Evolutionary conservation across 2,888 invertebrate genomes (phyloP), one percentile per base, ranked within the genome.

Genomic region (Drosophila nr. medialis): DNA sequence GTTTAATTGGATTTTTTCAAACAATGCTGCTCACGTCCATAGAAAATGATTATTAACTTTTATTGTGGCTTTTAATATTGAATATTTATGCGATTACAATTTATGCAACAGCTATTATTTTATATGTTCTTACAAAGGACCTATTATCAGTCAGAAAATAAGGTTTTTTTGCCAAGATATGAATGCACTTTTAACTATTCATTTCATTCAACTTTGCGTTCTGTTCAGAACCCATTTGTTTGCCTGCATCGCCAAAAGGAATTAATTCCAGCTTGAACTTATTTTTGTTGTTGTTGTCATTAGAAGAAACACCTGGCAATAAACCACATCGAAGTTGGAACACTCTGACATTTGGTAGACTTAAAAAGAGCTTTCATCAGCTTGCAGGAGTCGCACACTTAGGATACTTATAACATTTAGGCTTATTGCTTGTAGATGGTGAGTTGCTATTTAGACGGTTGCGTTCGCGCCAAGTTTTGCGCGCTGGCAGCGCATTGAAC

Each of bases 401-500:
- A 48, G 48, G 24, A 29, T 51, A 67, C 67, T 72, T 75, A 53
- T 51, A 38, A 24, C 63, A 77, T 68, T 63, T 68, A 10, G 42
- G 34, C 40, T 54, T 40, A 64, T 68, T 70, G 60, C 40, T 45
- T 56, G 42, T 34, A 11, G 59, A 30, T 66, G 49, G 59, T 78
- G 21, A 61, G 62, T 58, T 55, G 42, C 13, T 24, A 45, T 49
- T 66, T 79, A 32, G 15, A 10, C 50, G 27, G 48, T 27, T 65
- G 45, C 50, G 51, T 63, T 27, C 40, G 27, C 24, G 42, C 13
- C 53, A 34, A 38, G 60, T 54, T 24, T 36, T 42, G 61, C 51
- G 38, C 50, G 64, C 58, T 77, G 62, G 50, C 48, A 60, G 83
- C 72, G 54, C 87, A 72, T 77, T 83, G 87, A 83, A 86, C 83